Conservation (phyloP, 2,113 vertebrate genomes). For the Nesoenas mayeri region DNA sequence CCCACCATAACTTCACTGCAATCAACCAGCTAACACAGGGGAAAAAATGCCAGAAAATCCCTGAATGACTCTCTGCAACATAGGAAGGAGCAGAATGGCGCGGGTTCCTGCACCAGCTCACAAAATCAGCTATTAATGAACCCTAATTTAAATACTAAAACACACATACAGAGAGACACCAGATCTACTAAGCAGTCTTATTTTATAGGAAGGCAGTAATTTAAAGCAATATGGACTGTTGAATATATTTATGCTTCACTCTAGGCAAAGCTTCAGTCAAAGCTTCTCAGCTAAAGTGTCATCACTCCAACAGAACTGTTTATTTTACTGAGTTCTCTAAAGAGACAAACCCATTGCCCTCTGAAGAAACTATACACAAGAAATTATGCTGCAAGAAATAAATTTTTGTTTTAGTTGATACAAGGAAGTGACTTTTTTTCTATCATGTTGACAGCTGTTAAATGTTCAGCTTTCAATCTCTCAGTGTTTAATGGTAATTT, state of each 20-base stretch:
- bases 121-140: background rate
- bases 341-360: background rate
- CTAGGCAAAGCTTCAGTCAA: background rate
- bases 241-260: background rate
- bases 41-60: background rate
- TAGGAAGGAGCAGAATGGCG: background rate
- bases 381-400: background rate
- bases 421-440: background rate
- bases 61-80: background rate
- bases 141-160: background rate
- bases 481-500: background rate
- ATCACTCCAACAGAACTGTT: background rate
- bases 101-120: background rate
- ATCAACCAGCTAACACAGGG: background rate
- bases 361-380: background rate
- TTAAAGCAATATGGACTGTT: background rate
- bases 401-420: background rate
- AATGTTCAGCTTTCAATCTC: background rate
- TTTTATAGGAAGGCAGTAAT: background rate
- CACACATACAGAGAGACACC: background rate
- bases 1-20: background rate
- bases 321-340: background rate
- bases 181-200: background rate
- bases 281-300: background rate
- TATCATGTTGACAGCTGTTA: background rate